A percentile compares a stretch with the other conserved stretches of the same genome.
These are phyloP conservation scores for Camponotus pennsylvanicus DNA, from an alignment of 1,140 invertebrate genomes.

Conservation along the genomic window DNA sequence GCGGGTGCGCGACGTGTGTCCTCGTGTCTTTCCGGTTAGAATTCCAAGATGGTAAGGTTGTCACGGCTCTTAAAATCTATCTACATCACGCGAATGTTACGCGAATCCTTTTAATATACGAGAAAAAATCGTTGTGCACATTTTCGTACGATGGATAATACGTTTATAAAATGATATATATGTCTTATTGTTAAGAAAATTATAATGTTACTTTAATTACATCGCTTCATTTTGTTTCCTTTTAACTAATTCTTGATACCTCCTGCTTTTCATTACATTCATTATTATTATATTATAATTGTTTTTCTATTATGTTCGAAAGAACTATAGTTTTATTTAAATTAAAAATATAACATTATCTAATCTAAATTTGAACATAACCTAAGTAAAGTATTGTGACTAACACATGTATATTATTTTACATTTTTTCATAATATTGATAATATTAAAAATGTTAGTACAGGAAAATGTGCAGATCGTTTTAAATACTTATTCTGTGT, in stretches of 20 bases:
- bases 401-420: not conserved
- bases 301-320: not conserved
- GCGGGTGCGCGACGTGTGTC: not conserved
- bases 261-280: not conserved
- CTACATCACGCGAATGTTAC: slow-evolving; percentile 68
- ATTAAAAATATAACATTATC: not conserved
- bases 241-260: not conserved
- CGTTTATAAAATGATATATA: slow-evolving; percentile 53
- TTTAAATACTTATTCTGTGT: slow-evolving; percentile 8
- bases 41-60: slow-evolving; percentile 80
- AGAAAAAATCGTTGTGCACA: slow-evolving; percentile 56
- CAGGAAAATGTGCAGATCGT: not conserved
- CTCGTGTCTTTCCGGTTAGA: slow-evolving; percentile 76
- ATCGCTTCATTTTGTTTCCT: not conserved
- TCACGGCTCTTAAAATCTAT: slow-evolving; percentile 71
- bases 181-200: not conserved
- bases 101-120: slow-evolving; percentile 25
- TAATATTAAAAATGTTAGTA: not conserved
- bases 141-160: slow-evolving; percentile 33
- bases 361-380: slow-evolving; percentile 28
- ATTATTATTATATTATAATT: not conserved
- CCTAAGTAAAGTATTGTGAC: not conserved
- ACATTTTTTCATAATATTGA: not conserved
- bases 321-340: not conserved
- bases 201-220: not conserved